A percentile compares a stretch with the other conserved stretches of the same genome.
phyloP scores from a whole-genome alignment of 2,888 invertebrate species.

The Amphipoea oculea region DNA sequence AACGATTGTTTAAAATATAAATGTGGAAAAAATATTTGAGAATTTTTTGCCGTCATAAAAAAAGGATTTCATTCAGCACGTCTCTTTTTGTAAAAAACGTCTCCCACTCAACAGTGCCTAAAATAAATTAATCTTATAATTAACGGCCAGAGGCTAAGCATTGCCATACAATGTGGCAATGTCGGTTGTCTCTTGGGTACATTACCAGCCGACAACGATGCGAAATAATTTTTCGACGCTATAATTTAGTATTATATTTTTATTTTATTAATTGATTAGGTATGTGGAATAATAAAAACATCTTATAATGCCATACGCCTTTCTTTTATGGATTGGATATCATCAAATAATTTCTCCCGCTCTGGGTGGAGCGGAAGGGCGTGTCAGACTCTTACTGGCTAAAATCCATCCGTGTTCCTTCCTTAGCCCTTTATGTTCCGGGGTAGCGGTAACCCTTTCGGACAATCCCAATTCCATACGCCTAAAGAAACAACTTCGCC shows the following conservation, averaged over 20 bases:
- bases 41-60: background rate
- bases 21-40: background rate
- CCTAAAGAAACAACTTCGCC: slow-evolving; percentile 22
- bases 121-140: slow-evolving; percentile 12
- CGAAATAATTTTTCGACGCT: background rate
- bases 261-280: background rate
- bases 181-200: background rate
- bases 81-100: background rate
- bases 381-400: no score
- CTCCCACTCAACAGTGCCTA: background rate
- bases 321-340: no score
- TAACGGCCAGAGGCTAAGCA: background rate
- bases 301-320: background rate
- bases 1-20: background rate
- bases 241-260: background rate
- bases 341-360: no score
- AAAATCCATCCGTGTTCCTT: no score
- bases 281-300: background rate
- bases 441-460: no score
- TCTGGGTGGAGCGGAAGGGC: no score
- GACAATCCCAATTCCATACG: background rate
- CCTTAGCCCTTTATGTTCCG: no score
- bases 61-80: background rate
- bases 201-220: background rate
- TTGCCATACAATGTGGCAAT: background rate